These are phyloP conservation scores for Lycophotia porphyrea DNA, from an alignment of 2,888 invertebrate species.

Conservation along the genomic window DNA sequence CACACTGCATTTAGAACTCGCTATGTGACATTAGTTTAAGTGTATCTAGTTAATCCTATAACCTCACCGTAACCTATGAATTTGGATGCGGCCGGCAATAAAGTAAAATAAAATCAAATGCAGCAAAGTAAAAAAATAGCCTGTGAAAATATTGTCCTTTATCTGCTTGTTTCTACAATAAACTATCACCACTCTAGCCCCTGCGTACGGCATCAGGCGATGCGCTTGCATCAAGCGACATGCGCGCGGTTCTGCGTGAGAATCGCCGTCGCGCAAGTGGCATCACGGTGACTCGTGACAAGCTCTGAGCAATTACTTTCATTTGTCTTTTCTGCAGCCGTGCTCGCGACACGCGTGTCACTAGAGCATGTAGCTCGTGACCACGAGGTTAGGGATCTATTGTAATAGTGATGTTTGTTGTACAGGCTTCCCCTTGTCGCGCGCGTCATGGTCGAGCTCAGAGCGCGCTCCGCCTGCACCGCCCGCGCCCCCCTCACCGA, in stretches of 20 bases:
- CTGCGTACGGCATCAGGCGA: background rate
- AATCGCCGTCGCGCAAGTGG: background rate
- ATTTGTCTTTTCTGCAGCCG: background rate
- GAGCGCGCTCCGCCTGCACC: constrained; percentile 37
- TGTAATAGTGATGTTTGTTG: background rate
- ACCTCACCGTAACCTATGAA: background rate
- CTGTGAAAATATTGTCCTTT: background rate
- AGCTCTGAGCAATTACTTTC: background rate
- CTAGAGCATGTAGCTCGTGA: background rate
- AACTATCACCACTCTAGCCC: background rate
- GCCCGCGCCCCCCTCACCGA: constrained; percentile 52
- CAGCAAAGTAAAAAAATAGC: background rate
- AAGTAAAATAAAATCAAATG: too few relatives aligned
- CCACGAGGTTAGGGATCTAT: background rate
- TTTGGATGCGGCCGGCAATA: background rate
- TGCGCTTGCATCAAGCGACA: background rate
- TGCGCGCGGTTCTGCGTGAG: background rate
- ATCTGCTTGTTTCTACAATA: background rate
- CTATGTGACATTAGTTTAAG: background rate
- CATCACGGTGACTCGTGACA: background rate
- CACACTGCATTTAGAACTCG: background rate
- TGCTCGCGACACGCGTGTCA: background rate
- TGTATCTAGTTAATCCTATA: background rate
- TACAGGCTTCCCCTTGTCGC: constrained; percentile 47
- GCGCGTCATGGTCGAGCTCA: constrained; percentile 53